Evolutionary conservation across 30 jellyfish, hydroid and myxozoan genomes (phyloP), one percentile per base, ranked within the genome.

Genomic region (Turritopsis rubra): DNA sequence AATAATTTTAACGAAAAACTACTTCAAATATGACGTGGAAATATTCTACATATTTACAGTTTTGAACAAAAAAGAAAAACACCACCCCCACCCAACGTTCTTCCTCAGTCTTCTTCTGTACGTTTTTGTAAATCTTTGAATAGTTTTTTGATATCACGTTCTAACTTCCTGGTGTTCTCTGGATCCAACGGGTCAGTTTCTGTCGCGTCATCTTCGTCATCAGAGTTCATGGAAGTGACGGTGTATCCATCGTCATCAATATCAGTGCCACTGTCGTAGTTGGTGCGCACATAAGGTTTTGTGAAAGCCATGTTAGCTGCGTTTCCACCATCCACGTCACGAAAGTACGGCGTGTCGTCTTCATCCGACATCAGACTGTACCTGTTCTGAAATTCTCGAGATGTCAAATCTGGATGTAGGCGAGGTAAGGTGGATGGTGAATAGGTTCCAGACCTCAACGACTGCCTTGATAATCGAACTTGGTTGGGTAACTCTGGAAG

Each of bases 151-250:
- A 93, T 82, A 23, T 93, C 96, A 4, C 96, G 86, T 79, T 86
- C 99, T 23, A 93, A 75, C 73, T 86, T 85, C 73, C 99, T 76
- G 28, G 99, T 88, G 52, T 93, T 89, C 21, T 88, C 96, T 25
- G 96, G 96, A 71, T 93, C 99, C 81, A 93, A 54, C 1, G 96
- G 96, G 78, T 93, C 99, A 52, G 53, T 60, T 52, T 91, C 97
- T 52, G 60, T 52, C 54, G 75, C 83, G 52, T 82, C 90, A 26
- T 84, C 94, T 18, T 89, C 89, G 65, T 83, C 85, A 66, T 85
- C 84, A 0, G 99, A 88, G 75, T 88, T 93, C 70, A 84, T 88
- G 7, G 99, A 88, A 23, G 96, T 88, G 79, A 77, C 96, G 13
- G 99, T 83, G 74, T 73, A n/a, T 82, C 87, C 93, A 53, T 89